Conservation (phyloP, 2,888 invertebrate species). For the Zaprionus bogoriensis region DNA sequence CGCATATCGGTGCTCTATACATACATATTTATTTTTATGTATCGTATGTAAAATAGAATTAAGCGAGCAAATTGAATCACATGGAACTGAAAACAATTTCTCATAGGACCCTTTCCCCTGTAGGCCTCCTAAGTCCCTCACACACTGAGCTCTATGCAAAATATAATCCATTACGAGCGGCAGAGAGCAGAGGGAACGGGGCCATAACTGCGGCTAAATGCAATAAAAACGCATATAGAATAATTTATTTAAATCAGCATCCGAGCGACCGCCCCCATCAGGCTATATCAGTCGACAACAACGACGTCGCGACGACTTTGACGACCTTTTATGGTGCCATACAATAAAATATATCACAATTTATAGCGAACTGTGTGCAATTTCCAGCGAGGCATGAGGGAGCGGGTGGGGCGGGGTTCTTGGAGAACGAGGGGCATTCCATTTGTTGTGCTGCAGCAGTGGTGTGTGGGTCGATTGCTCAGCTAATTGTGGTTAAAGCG, state of each 20-base stretch:
- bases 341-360: slow-evolving; percentile 49
- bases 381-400: background rate
- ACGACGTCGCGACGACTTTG: slow-evolving; percentile 45
- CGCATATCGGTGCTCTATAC: background rate
- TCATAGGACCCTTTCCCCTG: background rate
- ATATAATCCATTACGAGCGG: slow-evolving; percentile 24
- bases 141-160: slow-evolving; percentile 7
- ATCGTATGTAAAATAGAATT: slow-evolving; percentile 34
- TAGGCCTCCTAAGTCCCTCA: background rate
- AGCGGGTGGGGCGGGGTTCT: too few species aligned
- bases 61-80: slow-evolving; percentile 61
- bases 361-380: slow-evolving; percentile 39
- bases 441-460: background rate
- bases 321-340: slow-evolving; percentile 73
- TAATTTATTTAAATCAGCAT: slow-evolving; percentile 75
- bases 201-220: slow-evolving; percentile 18
- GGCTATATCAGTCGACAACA: slow-evolving; percentile 1
- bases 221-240: slow-evolving; percentile 72
- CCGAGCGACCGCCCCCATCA: slow-evolving; percentile 59
- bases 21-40: background rate
- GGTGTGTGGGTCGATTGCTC: slow-evolving; percentile 47
- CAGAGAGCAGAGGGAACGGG: background rate
- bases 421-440: background rate
- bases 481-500: slow-evolving; percentile 44
- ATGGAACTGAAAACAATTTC: slow-evolving; percentile 50